phyloP scores from a whole-genome alignment of 2,888 invertebrate species.

The Polydrusus pterygomalis region DNA sequence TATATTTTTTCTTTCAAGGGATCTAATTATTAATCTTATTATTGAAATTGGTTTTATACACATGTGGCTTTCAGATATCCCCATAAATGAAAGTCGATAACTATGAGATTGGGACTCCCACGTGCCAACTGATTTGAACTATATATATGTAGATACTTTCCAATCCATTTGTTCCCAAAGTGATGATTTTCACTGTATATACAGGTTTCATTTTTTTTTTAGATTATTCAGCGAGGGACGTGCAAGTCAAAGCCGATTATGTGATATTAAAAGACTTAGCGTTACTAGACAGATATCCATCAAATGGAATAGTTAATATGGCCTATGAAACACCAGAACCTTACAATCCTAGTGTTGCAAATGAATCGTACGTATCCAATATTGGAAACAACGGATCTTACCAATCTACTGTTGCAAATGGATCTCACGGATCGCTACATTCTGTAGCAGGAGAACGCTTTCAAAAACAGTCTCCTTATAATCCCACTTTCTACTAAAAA shows the following conservation, averaged over 20 bases:
- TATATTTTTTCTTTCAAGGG: no score
- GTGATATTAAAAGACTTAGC: slow-evolving; percentile 51
- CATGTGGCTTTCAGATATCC: no score
- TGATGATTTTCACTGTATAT: background rate
- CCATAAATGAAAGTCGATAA: no score
- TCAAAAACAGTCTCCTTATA: slow-evolving; percentile 50
- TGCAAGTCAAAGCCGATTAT: slow-evolving; percentile 51
- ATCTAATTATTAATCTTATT: no score
- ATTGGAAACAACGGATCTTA: slow-evolving; percentile 27
- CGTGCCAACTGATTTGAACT: no score
- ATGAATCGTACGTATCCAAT: background rate
- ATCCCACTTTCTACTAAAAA: slow-evolving; percentile 45
- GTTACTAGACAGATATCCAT: slow-evolving; percentile 32
- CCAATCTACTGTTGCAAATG: slow-evolving; percentile 25
- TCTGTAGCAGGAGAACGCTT: slow-evolving; percentile 29
- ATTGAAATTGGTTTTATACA: no score
- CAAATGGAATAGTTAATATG: slow-evolving; percentile 37
- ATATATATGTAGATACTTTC: no score
- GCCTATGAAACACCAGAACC: slow-evolving; percentile 46
- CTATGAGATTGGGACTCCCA: no score
- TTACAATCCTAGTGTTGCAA: slow-evolving; percentile 35
- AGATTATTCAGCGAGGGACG: slow-evolving; percentile 54
- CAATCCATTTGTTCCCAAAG: no score
- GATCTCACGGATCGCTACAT: slow-evolving; percentile 23
- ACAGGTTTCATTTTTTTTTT: slow-evolving; percentile 12